Evolutionary conservation across 2,113 vertebrate genomes (phyloP).

Genomic region (Puffinus mauretanicus): DNA sequence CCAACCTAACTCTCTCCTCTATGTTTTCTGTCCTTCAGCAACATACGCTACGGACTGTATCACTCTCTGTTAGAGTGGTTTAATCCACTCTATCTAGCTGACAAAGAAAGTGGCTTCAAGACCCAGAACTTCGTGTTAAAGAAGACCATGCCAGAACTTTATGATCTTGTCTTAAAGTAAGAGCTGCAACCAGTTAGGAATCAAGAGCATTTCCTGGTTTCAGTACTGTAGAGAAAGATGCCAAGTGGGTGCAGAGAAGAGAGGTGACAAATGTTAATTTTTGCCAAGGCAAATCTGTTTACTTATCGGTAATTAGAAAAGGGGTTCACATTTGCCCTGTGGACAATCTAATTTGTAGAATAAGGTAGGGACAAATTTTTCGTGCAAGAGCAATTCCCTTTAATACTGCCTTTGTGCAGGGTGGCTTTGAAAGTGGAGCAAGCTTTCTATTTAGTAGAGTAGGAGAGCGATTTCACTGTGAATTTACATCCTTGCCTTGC

Average conservation of each 20-base stretch:
- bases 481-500: not conserved
- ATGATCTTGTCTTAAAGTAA: slow-evolving; percentile 89
- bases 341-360: not conserved
- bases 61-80: slow-evolving; percentile 95
- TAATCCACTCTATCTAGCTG: slow-evolving; percentile 87
- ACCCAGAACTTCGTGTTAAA: slow-evolving; percentile 83
- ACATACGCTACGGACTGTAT: slow-evolving; percentile 89
- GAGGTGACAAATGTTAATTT: not conserved
- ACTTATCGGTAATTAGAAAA: not conserved
- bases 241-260: not conserved
- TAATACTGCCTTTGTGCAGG: not conserved
- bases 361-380: not conserved
- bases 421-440: not conserved
- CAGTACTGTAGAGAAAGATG: not conserved
- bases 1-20: not conserved
- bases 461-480: not conserved
- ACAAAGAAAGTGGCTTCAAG: slow-evolving; percentile 86
- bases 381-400: not conserved
- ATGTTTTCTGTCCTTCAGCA: slow-evolving; percentile 73
- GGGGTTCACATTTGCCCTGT: not conserved
- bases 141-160: slow-evolving; percentile 89
- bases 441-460: not conserved
- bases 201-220: not conserved
- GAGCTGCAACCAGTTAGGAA: not conserved
- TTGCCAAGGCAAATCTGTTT: not conserved